These are phyloP conservation scores for Eupithecia vulgata DNA, from an alignment of 2,888 invertebrate genomes.

Conservation along the genomic window DNA sequence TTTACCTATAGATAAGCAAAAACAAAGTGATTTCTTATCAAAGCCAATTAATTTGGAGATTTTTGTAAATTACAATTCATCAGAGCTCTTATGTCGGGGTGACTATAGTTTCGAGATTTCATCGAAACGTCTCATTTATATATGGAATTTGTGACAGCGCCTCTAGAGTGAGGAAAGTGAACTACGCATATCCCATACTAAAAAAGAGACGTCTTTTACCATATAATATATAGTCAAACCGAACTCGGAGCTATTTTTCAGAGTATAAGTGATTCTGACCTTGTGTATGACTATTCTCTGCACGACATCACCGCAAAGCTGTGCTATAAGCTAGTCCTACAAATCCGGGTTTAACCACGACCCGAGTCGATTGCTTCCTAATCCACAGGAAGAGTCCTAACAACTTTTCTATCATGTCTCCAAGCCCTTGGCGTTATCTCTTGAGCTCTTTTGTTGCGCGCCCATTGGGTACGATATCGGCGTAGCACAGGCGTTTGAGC, in stretches of 20 bases:
- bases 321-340: neutral
- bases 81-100: too few species aligned
- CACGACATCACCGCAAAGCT: neutral
- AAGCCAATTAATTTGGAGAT: too few species aligned
- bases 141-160: too few species aligned
- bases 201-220: neutral
- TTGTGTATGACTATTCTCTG: neutral
- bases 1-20: too few species aligned
- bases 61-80: too few species aligned
- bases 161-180: neutral
- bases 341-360: slow-evolving; percentile 15
- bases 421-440: slow-evolving; percentile 19
- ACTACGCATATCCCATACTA: neutral
- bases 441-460: slow-evolving; percentile 34
- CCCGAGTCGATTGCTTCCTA: slow-evolving; percentile 17
- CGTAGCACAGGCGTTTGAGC: slow-evolving; percentile 34
- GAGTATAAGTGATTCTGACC: neutral
- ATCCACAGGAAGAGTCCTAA: slow-evolving; percentile 20
- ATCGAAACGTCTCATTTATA: too few species aligned
- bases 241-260: neutral
- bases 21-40: too few species aligned
- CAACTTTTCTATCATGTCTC: slow-evolving; percentile 30
- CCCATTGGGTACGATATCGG: slow-evolving; percentile 38
- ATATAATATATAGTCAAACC: neutral
- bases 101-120: too few species aligned